phyloP scores from a whole-genome alignment of 2,113 vertebrate genomes.

The Macaca nemestrina region DNA sequence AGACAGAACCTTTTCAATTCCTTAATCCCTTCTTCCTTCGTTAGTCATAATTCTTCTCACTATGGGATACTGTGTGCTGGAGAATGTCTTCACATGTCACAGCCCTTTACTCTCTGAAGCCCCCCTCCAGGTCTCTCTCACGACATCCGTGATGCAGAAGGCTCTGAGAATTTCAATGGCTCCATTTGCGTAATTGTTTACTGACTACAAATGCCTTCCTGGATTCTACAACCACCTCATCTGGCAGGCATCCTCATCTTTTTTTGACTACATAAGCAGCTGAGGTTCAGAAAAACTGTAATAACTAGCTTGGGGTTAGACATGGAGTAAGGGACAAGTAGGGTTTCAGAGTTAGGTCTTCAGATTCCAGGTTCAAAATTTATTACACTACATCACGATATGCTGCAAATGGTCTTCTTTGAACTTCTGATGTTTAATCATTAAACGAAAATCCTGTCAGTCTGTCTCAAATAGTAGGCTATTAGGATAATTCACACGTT shows the following conservation, averaged over 20 bases:
- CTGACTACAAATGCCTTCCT: background rate
- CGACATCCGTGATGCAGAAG: fast-evolving
- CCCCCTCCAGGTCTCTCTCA: no score
- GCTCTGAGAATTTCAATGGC: background rate
- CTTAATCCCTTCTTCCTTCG: background rate
- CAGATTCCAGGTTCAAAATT: background rate
- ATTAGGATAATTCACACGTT: conserved; percentile 9
- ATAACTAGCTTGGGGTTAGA: background rate
- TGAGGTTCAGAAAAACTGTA: background rate
- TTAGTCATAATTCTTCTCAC: background rate
- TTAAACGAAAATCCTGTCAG: conserved; percentile 41
- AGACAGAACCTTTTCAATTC: background rate
- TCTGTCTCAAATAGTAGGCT: background rate
- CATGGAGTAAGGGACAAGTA: background rate
- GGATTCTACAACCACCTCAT: background rate
- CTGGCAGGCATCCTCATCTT: background rate
- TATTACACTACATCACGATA: background rate
- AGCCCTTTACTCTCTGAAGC: background rate
- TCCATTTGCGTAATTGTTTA: background rate
- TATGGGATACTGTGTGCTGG: background rate
- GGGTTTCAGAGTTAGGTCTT: background rate
- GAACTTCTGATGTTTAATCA: conserved; percentile 37
- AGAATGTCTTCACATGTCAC: background rate
- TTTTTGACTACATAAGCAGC: background rate
- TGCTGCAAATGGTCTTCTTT: background rate